Percentiles rank a stretch among this genome's conserved stretches.
Conservation (phyloP, 2,888 invertebrate species). For the Rambutsinella grinnellia region DNA sequence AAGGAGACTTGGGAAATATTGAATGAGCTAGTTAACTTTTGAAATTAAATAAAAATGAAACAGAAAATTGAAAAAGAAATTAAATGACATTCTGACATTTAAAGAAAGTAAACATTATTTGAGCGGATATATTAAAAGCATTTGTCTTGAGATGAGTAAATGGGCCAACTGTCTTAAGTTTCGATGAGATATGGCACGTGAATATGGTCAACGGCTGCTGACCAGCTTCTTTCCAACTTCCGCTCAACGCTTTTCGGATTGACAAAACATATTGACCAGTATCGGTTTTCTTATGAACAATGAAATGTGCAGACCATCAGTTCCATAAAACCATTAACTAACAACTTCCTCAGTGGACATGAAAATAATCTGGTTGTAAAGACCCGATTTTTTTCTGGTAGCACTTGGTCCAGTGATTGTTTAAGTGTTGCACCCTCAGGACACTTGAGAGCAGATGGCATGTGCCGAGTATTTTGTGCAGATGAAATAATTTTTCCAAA, state of each 20-base stretch:
- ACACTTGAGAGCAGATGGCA: constrained; percentile 59
- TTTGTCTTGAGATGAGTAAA: constrained; percentile 40
- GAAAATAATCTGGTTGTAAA: neutral
- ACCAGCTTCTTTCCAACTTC: no score
- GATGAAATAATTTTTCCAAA: constrained; percentile 25
- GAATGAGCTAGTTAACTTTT: no score
- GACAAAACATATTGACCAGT: constrained; percentile 5
- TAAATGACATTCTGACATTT: no score
- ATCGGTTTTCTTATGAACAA: constrained; percentile 2
- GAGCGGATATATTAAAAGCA: constrained; percentile 43
- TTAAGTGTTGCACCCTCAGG: constrained; percentile 54
- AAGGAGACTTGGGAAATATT: neutral
- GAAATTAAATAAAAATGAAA: no score
- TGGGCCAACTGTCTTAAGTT: neutral
- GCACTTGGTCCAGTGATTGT: constrained; percentile 2
- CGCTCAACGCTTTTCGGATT: neutral
- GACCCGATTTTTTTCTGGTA: constrained; percentile 2
- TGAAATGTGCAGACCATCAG: neutral
- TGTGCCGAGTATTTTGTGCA: constrained; percentile 34
- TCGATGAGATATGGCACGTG: neutral
- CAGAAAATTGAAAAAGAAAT: no score
- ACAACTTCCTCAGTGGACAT: constrained; percentile 43
- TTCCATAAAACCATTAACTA: constrained; percentile 47
- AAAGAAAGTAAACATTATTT: constrained; percentile 9
- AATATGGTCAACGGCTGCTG: neutral